phyloP scores from a whole-genome alignment of 2,888 invertebrate species.

The Acronicta psi region DNA sequence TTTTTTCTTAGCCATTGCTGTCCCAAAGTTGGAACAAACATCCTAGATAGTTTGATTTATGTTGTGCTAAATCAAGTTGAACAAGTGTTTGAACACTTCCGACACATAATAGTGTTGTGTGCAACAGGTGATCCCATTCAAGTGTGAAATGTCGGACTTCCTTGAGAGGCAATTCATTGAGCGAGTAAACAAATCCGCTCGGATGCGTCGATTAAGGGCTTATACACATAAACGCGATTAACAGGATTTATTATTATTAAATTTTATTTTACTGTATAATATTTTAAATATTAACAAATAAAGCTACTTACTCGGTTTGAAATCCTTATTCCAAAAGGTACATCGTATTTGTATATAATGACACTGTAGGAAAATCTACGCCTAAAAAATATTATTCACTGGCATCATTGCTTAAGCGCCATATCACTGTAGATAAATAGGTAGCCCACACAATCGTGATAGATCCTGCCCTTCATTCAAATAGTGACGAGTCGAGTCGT shows the following conservation, averaged over 20 bases:
- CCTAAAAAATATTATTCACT: background rate
- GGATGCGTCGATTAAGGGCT: conserved; percentile 22
- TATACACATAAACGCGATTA: conserved; percentile 2
- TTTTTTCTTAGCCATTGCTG: no score
- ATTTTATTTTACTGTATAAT: background rate
- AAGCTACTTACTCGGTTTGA: no score
- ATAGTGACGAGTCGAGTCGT: conserved; percentile 44
- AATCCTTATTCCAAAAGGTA: no score
- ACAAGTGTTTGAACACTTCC: conserved; percentile 22
- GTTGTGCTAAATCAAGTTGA: conserved; percentile 22
- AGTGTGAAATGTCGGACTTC: conserved; percentile 40
- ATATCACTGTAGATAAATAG: background rate
- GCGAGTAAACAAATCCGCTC: conserved; percentile 35
- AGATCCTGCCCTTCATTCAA: conserved; percentile 29
- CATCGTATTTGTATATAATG: no score
- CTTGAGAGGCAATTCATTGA: conserved; percentile 28
- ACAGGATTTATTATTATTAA: no score
- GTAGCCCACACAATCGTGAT: conserved; percentile 30
- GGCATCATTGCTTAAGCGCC: background rate
- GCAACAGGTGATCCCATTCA: conserved; percentile 42
- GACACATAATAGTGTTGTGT: conserved; percentile 9
- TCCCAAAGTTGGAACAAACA: no score
- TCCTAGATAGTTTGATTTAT: background rate
- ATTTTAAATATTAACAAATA: no score
- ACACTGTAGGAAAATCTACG: no score